Percentiles rank a stretch among this genome's conserved stretches.
These are phyloP conservation scores for Euzophera pinguis DNA, from an alignment of 2,888 invertebrate genomes.

Conservation along the genomic window DNA sequence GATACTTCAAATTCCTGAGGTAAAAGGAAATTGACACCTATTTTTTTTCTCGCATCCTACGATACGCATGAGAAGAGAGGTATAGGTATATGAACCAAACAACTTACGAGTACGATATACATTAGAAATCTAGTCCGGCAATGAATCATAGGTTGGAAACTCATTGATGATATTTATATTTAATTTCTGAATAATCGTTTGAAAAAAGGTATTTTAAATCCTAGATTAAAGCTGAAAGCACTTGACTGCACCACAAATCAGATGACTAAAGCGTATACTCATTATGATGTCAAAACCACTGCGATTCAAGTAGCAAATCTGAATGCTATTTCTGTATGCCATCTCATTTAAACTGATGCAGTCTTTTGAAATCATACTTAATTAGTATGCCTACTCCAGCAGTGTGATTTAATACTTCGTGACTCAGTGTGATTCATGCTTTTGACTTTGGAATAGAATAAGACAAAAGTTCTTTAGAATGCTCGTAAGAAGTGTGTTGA, in stretches of 20 bases:
- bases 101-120: no score
- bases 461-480: constrained; percentile 16
- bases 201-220: no score
- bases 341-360: constrained; percentile 16
- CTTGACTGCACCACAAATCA: neutral
- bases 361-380: constrained; percentile 35
- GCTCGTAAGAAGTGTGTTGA: neutral
- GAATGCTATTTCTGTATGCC: constrained; percentile 18
- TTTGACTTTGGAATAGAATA: constrained; percentile 18
- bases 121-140: no score
- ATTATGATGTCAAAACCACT: constrained; percentile 2
- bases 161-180: no score
- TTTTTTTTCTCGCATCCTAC: no score
- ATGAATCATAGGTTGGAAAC: no score
- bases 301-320: constrained; percentile 8
- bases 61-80: no score
- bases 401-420: constrained; percentile 35
- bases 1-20: no score
- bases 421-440: constrained; percentile 35
- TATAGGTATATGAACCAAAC: no score
- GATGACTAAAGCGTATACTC: neutral
- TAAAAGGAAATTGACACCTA: no score
- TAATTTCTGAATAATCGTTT: no score
- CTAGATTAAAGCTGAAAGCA: neutral
- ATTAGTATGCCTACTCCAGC: constrained; percentile 34